Base-by-base conservation (phyloP, 2,888 invertebrate species). In the Dicycla oo region DNA sequence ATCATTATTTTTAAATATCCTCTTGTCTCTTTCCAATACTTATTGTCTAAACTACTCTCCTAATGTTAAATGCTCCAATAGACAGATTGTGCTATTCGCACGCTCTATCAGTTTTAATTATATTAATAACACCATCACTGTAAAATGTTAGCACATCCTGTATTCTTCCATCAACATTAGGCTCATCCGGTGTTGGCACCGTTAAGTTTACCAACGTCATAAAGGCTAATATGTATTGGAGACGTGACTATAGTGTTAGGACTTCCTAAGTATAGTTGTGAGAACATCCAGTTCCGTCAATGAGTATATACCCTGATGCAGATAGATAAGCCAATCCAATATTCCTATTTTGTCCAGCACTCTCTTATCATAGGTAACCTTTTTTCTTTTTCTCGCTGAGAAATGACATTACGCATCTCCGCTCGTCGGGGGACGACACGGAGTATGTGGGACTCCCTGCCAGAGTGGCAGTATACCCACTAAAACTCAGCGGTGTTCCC, bases 61-160 rank as follows among this genome's bases (percentile, higher is more conserved):
- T n/a, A 5, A 49, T 49, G 23, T 23, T 51, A 5, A 51, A n/a
- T 5, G 23, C 23, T 51, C 11, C 51, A 26, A 45, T 53, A 26
- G 2, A 2, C 1, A 23, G 51, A 18, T 18, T 1, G 11, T 26
- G 13, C 7, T 11, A 34, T 23, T 63, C 53, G 3, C 8, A 57
- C 5, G n/a, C 10, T 47, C n/a, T 10, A 34, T n/a, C 30, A 34
- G 8, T 40, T 57, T 54, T 23, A 56, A 56, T 47, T 20, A 20
- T 65, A 53, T 69, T 23, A 40, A 69, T 64, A 51, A 38, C 34
- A 45, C n/a, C 10, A 62, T 51, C 15, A 15, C 20, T 3, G 15
- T 40, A 65, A 56, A 49, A 43, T 56, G n/a, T 61, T 15, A 56
- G 18, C 49, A 56, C 73, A 64, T 76, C 73, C 76, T 43, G 78